phyloP scores from a whole-genome alignment of 2,888 invertebrate species.

The Andrena marginata region DNA sequence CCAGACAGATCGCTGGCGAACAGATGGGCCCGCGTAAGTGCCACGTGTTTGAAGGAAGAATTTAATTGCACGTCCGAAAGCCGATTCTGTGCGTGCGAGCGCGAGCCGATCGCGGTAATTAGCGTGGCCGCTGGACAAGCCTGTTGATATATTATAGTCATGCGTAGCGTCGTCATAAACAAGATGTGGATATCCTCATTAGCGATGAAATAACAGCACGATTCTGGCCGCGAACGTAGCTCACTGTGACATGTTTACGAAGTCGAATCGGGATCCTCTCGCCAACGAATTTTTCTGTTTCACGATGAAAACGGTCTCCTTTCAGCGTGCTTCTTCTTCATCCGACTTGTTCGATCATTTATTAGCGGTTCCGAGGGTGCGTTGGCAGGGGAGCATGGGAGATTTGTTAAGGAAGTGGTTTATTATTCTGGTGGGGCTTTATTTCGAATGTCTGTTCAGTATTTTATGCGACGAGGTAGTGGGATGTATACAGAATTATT shows the following conservation, averaged over 20 bases:
- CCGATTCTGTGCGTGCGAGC: constrained; percentile 7
- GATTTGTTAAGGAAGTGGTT: too few species aligned
- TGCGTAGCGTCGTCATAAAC: constrained; percentile 29
- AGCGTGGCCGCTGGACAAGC: constrained; percentile 14
- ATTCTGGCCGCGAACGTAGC: constrained; percentile 13
- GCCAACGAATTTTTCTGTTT: background rate
- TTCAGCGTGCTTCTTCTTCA: too few species aligned
- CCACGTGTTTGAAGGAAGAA: constrained; percentile 31
- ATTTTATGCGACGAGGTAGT: too few species aligned
- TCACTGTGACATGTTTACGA: constrained; percentile 40
- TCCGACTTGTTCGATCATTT: too few species aligned
- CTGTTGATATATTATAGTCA: constrained; percentile 18
- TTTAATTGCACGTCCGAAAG: constrained; percentile 17
- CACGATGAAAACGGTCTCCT: background rate
- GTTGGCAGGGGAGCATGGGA: too few species aligned
- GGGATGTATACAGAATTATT: too few species aligned
- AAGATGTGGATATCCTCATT: constrained; percentile 51
- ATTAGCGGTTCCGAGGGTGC: too few species aligned
- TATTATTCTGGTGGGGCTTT: too few species aligned
- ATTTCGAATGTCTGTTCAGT: too few species aligned
- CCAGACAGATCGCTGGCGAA: background rate
- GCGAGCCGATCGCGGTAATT: constrained; percentile 31
- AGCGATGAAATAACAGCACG: constrained; percentile 48
- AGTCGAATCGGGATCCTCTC: constrained; percentile 10
- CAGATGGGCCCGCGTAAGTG: constrained; percentile 21